Base-by-base conservation (phyloP, 1,140 invertebrate genomes). In the Ostrea edulis region DNA sequence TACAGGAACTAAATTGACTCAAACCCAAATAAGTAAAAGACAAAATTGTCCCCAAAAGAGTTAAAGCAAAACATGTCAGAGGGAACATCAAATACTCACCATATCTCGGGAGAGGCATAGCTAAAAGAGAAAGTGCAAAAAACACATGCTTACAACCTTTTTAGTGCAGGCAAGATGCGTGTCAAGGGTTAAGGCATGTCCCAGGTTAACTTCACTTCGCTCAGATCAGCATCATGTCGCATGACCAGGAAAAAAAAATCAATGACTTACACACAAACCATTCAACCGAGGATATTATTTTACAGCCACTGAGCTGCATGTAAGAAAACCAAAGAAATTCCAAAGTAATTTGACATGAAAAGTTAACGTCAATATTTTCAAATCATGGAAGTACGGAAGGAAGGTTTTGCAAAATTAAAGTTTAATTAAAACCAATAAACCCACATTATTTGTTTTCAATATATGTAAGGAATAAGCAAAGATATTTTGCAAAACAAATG, bases 51-150 rank as follows among this genome's bases (percentile, higher is more conserved):
- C 68, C 68, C 68, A 9, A 29, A 14, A 35, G 68, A 77, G 29
- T 77, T 35, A 35, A 20, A 62, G 29, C 68, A 29, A 77, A 35
- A 14, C 68, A 77, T 25, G 22, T 29, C 35, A 25, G 29, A 77
- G 68, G 68, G 25, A 77, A 77, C 25, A 82, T 22, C 54, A 17
- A 20, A 55, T 84, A 91, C 91, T 91, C 84, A 91, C 91, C 91
- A 91, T 51, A 91, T 83, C 29, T 90, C 87, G 83, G 90, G 85
- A 65, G 91, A 84, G 55, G 88, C 87, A 85, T 88, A 89, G 55
- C 90, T 91, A 88, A 71, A 86, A n/a, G 85, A 55, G 25, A 83
- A 35, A 77, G 68, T 77, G 68, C 68, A 77, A 77, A 71, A 62
- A 77, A 77, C 68, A 77, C 68, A 77, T 77, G 68, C 68, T 77